phyloP scores from a whole-genome alignment of 2,113 vertebrate genomes.

The Piprites chloris region DNA sequence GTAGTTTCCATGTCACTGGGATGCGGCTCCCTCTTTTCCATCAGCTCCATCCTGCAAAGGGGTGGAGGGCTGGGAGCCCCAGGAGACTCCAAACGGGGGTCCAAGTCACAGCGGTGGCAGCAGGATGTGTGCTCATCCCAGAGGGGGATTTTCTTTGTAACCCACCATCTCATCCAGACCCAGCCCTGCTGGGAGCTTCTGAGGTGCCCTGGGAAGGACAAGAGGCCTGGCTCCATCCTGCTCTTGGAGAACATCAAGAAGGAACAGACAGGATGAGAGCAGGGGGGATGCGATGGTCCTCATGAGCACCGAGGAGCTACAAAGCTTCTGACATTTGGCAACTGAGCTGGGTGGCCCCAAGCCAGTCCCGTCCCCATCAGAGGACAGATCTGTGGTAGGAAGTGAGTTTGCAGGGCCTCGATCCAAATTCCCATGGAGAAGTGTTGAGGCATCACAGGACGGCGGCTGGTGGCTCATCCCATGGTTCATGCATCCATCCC shows the following conservation, averaged over 20 bases:
- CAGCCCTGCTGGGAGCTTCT: fast-evolving
- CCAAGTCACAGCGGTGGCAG: background rate
- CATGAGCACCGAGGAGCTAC: fast-evolving
- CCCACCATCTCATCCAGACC: background rate
- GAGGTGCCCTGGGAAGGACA: background rate
- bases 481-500: fast-evolving
- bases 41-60: background rate
- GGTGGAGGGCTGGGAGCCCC: background rate
- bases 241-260: background rate
- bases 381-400: background rate
- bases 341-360: background rate
- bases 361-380: background rate
- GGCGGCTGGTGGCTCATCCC: background rate
- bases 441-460: background rate
- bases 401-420: slow-evolving; percentile 18
- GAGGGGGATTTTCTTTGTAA: background rate
- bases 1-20: background rate
- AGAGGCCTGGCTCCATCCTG: background rate
- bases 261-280: background rate
- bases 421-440: background rate
- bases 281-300: background rate
- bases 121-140: fast-evolving
- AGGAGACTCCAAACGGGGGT: background rate
- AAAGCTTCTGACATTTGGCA: background rate
- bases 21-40: background rate